Conservation (phyloP, 2,888 invertebrate species). For the Lumbricus terrestris region DNA sequence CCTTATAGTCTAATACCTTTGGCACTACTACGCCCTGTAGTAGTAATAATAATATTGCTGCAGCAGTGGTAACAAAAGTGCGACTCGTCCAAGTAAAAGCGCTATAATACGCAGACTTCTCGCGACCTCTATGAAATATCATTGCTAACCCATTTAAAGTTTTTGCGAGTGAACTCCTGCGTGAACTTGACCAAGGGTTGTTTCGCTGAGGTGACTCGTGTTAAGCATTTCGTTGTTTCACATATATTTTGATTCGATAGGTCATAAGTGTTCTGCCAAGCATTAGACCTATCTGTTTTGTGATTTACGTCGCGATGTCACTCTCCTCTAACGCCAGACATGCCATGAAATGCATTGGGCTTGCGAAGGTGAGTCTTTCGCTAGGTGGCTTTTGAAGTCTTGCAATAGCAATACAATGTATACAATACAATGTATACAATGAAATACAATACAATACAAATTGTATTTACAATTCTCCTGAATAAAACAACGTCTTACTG, state of each 20-base stretch:
- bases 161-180: too few species aligned
- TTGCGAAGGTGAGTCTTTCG: not conserved
- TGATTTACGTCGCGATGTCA: not conserved
- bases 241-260: too few species aligned
- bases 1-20: too few species aligned
- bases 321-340: not conserved
- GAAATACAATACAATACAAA: too few species aligned
- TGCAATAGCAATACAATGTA: not conserved
- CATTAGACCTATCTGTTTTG: too few species aligned
- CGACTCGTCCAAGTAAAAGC: too few species aligned
- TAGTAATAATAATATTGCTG: too few species aligned
- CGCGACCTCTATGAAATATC: not conserved
- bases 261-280: not conserved
- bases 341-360: not conserved
- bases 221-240: not conserved
- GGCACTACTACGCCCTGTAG: too few species aligned
- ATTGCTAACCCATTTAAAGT: not conserved
- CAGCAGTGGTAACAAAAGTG: too few species aligned
- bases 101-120: not conserved
- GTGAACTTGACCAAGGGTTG: not conserved
- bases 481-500: too few species aligned
- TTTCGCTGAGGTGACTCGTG: not conserved
- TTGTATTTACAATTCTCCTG: too few species aligned
- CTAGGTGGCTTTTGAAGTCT: not conserved
- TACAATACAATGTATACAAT: too few species aligned